A percentile compares a stretch with the other conserved stretches of the same genome.
phyloP scores from a whole-genome alignment of 2,888 invertebrate species.

The Spilosoma lubricipeda region DNA sequence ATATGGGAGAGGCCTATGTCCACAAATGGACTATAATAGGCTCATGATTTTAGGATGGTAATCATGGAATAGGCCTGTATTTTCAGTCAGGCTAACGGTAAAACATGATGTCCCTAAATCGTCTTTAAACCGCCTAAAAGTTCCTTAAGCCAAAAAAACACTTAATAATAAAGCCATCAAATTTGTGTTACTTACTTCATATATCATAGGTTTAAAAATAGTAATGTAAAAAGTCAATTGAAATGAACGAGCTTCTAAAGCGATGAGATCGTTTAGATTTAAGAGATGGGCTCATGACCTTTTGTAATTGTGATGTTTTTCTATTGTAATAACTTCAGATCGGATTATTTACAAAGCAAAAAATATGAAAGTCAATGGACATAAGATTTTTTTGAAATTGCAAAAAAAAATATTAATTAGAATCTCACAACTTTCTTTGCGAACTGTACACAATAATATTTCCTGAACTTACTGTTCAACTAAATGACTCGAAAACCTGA shows the following conservation, averaged over 20 bases:
- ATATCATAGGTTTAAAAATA: slow-evolving; percentile 1
- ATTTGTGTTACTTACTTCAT: slow-evolving; percentile 10
- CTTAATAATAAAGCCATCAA: background rate
- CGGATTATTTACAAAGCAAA: background rate
- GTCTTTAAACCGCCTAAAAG: too few species aligned
- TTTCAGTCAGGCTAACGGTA: background rate
- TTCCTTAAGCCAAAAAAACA: background rate
- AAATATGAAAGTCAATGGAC: background rate
- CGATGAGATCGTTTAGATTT: slow-evolving; percentile 20
- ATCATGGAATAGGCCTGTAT: background rate
- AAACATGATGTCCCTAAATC: background rate
- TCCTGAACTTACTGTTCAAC: background rate
- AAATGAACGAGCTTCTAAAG: slow-evolving; percentile 18
- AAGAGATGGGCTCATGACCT: slow-evolving; percentile 11
- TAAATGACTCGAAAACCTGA: slow-evolving; percentile 5
- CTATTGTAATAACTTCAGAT: background rate
- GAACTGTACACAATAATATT: background rate
- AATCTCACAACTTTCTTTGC: background rate
- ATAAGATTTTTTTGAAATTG: background rate
- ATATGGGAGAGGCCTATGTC: too few species aligned
- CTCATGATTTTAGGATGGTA: too few species aligned
- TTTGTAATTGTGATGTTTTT: background rate
- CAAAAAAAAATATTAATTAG: background rate
- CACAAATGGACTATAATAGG: background rate
- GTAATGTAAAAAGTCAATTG: slow-evolving; percentile 18